These are phyloP conservation scores for Hyperopisus bebe DNA, from an alignment of 2,113 vertebrate species.

Conservation along the genomic window DNA sequence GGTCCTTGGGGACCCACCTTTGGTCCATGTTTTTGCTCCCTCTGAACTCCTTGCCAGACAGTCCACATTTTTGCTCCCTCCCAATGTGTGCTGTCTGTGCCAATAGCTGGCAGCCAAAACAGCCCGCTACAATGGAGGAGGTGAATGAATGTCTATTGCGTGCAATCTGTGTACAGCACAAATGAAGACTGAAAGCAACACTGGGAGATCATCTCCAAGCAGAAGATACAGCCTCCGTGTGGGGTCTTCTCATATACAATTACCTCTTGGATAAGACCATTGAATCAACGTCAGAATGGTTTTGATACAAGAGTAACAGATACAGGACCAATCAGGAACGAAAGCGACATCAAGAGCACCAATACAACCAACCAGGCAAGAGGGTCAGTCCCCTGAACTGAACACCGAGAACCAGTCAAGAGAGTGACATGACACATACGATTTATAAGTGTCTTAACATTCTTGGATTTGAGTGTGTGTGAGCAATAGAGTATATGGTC, in stretches of 20 bases:
- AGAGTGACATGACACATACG: background rate
- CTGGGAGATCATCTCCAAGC: background rate
- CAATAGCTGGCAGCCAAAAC: background rate
- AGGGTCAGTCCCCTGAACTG: background rate
- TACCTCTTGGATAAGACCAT: background rate
- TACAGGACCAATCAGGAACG: background rate
- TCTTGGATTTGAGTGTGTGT: background rate
- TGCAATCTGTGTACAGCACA: background rate
- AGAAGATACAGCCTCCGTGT: background rate
- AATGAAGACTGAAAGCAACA: background rate
- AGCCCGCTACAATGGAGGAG: background rate
- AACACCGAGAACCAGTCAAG: background rate
- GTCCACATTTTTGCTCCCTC: background rate
- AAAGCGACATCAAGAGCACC: background rate
- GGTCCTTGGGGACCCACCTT: background rate
- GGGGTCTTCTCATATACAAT: background rate
- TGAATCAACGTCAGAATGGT: background rate
- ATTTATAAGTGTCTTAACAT: background rate
- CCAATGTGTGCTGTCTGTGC: no score
- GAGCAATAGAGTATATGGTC: background rate
- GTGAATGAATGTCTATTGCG: background rate
- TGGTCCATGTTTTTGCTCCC: background rate
- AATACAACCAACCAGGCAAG: background rate
- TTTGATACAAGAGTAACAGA: background rate
- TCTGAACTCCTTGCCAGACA: background rate